Evolutionary conservation across 2,888 invertebrate genomes (phyloP), one percentile per base, ranked within the genome.

Genomic region (Diachrysia chrysitis): DNA sequence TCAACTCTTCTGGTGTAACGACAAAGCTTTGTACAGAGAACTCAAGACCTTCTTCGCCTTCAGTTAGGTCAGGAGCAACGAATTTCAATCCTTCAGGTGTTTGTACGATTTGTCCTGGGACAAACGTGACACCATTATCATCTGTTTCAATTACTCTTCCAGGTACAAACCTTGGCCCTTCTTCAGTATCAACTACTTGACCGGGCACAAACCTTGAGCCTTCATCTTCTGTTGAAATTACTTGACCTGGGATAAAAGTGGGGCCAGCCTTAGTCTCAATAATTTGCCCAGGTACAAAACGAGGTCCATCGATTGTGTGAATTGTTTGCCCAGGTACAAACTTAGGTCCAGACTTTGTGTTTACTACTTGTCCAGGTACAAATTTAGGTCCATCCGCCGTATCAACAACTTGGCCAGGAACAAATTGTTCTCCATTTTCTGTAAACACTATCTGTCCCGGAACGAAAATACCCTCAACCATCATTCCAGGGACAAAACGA

Each of bases 281-380:
- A 68, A 97, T 97, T 89, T 97, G 97, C 14, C 97, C 97, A 0
- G 97, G 97, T n/a, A 97, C 97, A 83, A 97, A 97, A 73, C 97
- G 96, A 19, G 97, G 96, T 0, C 97, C 97, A 73, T 97, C 97
- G 60, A 96, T 96, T 0, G 96, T 97, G 69, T 97, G 96, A 72
- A 97, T 95, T 0, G 97, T 97, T 92, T 97, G 97, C 9, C 97
- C 97, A 1, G 97, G 95, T 12, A 95, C 95, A 83, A 97, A 97
- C 84, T 97, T 97, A 0, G 96, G 95, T 9, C 97, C 97, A 56
- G 95, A 95, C 83, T 96, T 95, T 0, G 97, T 97, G 82, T 97
- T 97, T 0, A 97, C 97, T 81, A 97, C 96, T 92, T 97, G 97
- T 2, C 98, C 98, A 3, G 97, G 97, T 17, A 98, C 97, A 87